A percentile compares a stretch with the other conserved stretches of the same genome.
phyloP scores from a whole-genome alignment of 1,140 invertebrate genomes.

The Drosophila murphyi region DNA sequence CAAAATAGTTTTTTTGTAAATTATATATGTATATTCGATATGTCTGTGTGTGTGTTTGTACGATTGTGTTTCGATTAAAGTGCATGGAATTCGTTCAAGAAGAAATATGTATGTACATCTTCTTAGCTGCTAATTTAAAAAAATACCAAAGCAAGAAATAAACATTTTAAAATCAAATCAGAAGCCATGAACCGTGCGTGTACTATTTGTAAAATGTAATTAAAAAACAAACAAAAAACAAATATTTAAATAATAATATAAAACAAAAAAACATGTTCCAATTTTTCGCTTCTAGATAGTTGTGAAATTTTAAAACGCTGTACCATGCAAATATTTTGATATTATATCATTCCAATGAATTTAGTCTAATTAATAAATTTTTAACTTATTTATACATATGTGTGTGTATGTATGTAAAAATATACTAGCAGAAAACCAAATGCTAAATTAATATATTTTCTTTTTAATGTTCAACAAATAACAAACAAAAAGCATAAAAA shows the following conservation, averaged over 20 bases:
- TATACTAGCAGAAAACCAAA: conserved; percentile 36
- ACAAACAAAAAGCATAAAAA: conserved; percentile 44
- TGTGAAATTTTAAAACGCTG: conserved; percentile 81
- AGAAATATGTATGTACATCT: conserved; percentile 15
- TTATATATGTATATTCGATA: conserved; percentile 32
- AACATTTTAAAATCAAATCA: conserved; percentile 42
- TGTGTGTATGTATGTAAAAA: conserved; percentile 77
- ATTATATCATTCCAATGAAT: conserved; percentile 83
- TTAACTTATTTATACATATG: conserved; percentile 81
- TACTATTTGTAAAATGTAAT: conserved; percentile 71
- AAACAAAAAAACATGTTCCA: conserved; percentile 48
- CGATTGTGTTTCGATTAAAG: conserved; percentile 37
- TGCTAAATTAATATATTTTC: conserved; percentile 76
- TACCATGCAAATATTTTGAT: conserved; percentile 82
- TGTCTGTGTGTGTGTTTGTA: conserved; percentile 33
- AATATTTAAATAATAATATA: conserved; percentile 15
- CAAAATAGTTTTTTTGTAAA: conserved; percentile 36
- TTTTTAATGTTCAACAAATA: conserved; percentile 75
- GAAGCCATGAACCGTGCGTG: conserved; percentile 58
- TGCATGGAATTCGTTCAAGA: conserved; percentile 8
- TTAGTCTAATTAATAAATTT: conserved; percentile 83
- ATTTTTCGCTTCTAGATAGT: conserved; percentile 79
- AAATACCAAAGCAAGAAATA: not conserved
- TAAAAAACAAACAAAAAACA: conserved; percentile 19
- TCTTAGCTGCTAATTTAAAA: conserved; percentile 29